Conservation (phyloP, 2,888 invertebrate species). For the Cistogaster globosa region DNA sequence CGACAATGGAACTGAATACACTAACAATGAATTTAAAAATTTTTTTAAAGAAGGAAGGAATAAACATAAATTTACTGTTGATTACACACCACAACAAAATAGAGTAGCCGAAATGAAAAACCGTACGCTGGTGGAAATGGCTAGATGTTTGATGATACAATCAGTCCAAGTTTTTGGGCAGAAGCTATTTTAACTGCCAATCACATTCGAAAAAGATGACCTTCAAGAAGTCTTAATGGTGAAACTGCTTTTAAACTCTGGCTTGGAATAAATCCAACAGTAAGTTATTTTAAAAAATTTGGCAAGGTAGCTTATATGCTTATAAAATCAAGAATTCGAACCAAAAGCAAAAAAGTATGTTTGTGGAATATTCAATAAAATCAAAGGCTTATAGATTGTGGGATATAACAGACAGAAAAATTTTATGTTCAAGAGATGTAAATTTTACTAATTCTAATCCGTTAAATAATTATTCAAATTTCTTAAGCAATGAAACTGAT, state of each 20-base stretch:
- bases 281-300: too few species aligned
- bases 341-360: not conserved
- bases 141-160: not conserved
- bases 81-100: not conserved
- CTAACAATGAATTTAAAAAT: too few species aligned
- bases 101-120: not conserved
- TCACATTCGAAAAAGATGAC: not conserved
- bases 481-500: too few species aligned
- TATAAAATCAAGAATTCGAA: not conserved
- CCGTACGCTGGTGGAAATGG: not conserved
- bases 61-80: not conserved
- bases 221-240: not conserved
- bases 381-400: too few species aligned
- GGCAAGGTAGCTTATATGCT: not conserved
- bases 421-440: too few species aligned
- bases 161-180: not conserved
- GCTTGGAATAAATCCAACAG: too few species aligned
- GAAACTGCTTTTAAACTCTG: not conserved
- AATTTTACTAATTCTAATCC: not conserved
- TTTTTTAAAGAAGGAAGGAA: not conserved
- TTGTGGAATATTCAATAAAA: too few species aligned
- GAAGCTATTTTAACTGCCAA: not conserved
- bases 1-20: too few species aligned
- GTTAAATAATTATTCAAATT: not conserved
- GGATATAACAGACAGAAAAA: too few species aligned